A percentile compares a stretch with the other conserved stretches of the same genome.
These are phyloP conservation scores for Salvator merianae DNA, from an alignment of 2,113 vertebrate genomes.

Conservation along the genomic window DNA sequence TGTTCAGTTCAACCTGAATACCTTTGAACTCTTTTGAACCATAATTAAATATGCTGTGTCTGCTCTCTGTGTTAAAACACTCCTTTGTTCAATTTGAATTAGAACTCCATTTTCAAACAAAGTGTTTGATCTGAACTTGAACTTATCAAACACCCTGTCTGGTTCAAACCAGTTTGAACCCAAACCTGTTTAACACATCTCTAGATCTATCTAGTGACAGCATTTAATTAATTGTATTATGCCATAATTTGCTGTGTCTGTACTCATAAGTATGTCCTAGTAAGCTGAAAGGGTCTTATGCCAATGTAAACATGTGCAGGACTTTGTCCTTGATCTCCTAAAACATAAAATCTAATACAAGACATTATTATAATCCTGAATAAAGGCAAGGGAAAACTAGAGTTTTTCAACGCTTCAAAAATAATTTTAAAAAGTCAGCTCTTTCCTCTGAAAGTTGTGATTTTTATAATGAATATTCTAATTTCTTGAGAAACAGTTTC, in stretches of 20 bases:
- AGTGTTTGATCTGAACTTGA: too few species aligned
- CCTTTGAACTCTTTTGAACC: too few species aligned
- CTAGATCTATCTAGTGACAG: not conserved
- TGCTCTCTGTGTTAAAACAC: too few species aligned
- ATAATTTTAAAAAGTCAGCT: not conserved
- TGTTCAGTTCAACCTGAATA: too few species aligned
- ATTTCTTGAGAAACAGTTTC: not conserved
- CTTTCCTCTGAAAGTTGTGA: not conserved
- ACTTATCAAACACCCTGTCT: too few species aligned
- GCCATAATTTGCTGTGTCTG: not conserved
- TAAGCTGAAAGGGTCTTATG: not conserved
- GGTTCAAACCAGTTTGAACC: too few species aligned
- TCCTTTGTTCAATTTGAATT: too few species aligned
- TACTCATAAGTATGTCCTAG: not conserved
- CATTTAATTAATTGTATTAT: not conserved
- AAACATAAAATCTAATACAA: not conserved
- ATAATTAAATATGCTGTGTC: too few species aligned
- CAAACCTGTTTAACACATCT: too few species aligned
- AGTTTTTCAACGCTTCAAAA: not conserved
- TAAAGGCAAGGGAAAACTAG: not conserved
- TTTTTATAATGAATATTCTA: not conserved
- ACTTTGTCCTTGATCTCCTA: not conserved
- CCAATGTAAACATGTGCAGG: not conserved
- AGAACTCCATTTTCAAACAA: too few species aligned
- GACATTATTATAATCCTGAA: not conserved